A percentile compares a stretch with the other conserved stretches of the same genome.
phyloP scores from a whole-genome alignment of 1,140 invertebrate species.

The Melipona quadrifasciata region DNA sequence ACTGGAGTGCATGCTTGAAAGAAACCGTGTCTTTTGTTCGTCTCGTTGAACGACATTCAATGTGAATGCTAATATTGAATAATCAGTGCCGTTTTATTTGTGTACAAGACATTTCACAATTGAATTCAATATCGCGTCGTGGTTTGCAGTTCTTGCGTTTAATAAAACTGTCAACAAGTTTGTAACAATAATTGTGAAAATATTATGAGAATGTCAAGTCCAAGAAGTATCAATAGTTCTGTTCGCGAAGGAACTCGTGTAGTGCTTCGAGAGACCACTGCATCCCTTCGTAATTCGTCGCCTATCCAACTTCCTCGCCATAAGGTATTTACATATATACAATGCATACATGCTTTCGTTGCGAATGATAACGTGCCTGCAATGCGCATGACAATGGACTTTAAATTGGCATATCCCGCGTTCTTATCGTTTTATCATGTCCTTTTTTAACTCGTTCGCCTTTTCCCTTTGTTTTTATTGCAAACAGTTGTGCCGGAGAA shows the following conservation, averaged over 20 bases:
- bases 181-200: neutral
- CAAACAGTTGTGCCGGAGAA: constrained; percentile 68
- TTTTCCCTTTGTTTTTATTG: constrained; percentile 42
- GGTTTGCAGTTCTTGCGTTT: neutral
- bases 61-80: constrained; percentile 5
- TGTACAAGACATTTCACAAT: neutral
- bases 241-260: constrained; percentile 71
- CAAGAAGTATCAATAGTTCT: constrained; percentile 49
- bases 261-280: constrained; percentile 73
- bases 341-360: neutral
- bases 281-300: constrained; percentile 72
- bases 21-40: neutral
- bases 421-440: constrained; percentile 30
- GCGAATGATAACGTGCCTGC: neutral
- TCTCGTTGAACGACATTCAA: neutral
- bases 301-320: constrained; percentile 47
- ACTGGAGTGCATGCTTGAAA: neutral
- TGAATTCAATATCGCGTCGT: neutral
- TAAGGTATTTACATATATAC: constrained; percentile 60
- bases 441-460: constrained; percentile 8
- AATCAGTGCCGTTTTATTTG: neutral
- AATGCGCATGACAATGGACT: neutral
- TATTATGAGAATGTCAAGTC: constrained; percentile 68
- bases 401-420: constrained; percentile 4
- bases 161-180: neutral